Base-by-base conservation (phyloP, 2,888 invertebrate species). In the Orchesella flavescens region DNA sequence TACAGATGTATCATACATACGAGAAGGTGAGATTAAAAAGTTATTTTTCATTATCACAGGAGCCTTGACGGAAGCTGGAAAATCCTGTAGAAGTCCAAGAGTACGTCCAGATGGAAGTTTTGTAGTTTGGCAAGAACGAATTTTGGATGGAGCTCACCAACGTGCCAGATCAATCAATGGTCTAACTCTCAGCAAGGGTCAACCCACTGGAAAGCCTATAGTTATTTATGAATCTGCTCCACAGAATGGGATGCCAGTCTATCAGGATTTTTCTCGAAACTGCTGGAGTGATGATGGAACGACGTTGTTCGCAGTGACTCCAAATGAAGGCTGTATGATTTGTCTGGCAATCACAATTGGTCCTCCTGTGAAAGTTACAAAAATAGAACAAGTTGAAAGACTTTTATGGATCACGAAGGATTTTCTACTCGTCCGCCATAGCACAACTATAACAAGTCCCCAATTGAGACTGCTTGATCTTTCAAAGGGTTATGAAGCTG, bases 71-170 rank as follows among this genome's bases (percentile, higher is more conserved):
- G 89, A 89, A 0, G 90, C 91, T 23, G 92, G 92, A 7, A 88
- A 90, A 66, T 91, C 93, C 0, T 93, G 94, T 0, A 92, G 93
- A 3, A 93, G 93, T 0, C 94, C 94, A 0, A 91, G 93, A 74
- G 92, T 94, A 88, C 92, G 92, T 83, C 92, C 93, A 0, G 91
- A 92, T 89, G 93, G 93, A 0, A 91, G 92, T 85, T 90, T 90
- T 82, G 89, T 96, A 57, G 90, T 95, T 55, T 97, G 94, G 93
- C 90, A 96, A 71, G 94, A 96, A 90, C 91, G 94, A 76, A 89
- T 91, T 15, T 91, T 91, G 0, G 93, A 91, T 24, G 95, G 95
- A 0, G 94, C 95, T 0, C 96, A 96, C 68, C 66, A 87, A 1
- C 71, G 84, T 23, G 83, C 83, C 0, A 59, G 66, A n/a, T 74